Percentiles rank a stretch among this genome's conserved stretches.
Conservation (phyloP, 2,888 invertebrate species). For the Dorcus parallelipipedus region DNA sequence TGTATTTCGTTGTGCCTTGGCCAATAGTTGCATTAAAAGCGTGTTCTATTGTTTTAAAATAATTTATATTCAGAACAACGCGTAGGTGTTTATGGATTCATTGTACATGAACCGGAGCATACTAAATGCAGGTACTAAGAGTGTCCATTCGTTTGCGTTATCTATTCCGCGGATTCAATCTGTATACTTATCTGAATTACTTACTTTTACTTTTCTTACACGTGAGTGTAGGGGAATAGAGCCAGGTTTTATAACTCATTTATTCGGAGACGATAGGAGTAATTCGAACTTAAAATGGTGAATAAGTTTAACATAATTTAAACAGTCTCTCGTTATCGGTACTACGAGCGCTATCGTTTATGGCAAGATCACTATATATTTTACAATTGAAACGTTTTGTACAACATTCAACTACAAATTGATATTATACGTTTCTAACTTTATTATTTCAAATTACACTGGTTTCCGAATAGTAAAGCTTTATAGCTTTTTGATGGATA, state of each 20-base stretch:
- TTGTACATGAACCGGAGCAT: slow-evolving; percentile 37
- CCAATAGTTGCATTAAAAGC: slow-evolving; percentile 48
- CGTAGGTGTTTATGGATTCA: slow-evolving; percentile 46
- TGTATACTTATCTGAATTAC: background rate
- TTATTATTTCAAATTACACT: background rate
- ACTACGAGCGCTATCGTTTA: background rate
- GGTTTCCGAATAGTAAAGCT: too few species aligned
- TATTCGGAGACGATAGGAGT: slow-evolving; percentile 13
- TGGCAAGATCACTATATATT: background rate
- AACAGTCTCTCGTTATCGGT: too few species aligned
- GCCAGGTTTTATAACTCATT: slow-evolving; percentile 9
- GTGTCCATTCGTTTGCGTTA: slow-evolving; percentile 10
- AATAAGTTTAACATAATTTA: background rate
- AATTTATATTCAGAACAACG: slow-evolving; percentile 45
- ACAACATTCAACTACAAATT: background rate
- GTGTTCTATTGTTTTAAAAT: slow-evolving; percentile 50
- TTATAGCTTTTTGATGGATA: too few species aligned
- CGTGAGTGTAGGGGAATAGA: background rate
- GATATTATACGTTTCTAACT: background rate
- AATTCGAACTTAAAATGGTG: slow-evolving; percentile 4
- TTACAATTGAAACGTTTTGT: background rate
- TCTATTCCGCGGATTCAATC: background rate
- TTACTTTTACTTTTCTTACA: background rate
- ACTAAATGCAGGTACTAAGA: slow-evolving; percentile 23
- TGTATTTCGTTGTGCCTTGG: slow-evolving; percentile 48